Percentiles rank a stretch among this genome's conserved stretches.
phyloP scores from a whole-genome alignment of 2,888 invertebrate genomes.

The Acanthosepion pharaonis region DNA sequence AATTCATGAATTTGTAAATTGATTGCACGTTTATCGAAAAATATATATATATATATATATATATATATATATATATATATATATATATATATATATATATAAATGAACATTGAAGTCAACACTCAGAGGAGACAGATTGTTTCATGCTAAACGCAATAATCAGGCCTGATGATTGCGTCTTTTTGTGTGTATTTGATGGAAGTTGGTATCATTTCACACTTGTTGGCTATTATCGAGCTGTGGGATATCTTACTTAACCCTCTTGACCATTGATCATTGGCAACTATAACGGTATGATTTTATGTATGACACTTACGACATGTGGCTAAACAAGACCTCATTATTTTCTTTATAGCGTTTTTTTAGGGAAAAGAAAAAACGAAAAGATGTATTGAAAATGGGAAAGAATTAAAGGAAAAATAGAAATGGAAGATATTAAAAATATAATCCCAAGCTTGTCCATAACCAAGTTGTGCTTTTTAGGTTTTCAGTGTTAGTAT shows the following conservation, averaged over 20 bases:
- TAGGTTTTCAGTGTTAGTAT: too few species aligned
- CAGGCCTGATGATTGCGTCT: too few species aligned
- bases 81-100: too few species aligned
- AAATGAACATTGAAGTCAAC: too few species aligned
- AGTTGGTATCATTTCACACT: background rate
- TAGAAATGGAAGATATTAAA: background rate
- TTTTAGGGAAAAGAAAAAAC: accelerated
- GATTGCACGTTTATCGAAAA: too few species aligned
- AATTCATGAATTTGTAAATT: too few species aligned
- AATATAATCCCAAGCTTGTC: too few species aligned
- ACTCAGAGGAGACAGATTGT: too few species aligned
- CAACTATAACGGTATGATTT: background rate
- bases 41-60: too few species aligned
- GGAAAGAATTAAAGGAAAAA: background rate
- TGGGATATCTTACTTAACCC: background rate
- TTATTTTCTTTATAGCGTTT: background rate
- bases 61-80: too few species aligned
- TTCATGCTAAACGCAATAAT: too few species aligned
- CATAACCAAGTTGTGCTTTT: too few species aligned
- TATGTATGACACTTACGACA: background rate
- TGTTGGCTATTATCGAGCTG: background rate
- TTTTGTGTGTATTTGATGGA: background rate
- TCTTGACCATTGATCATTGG: background rate
- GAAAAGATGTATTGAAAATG: background rate
- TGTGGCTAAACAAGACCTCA: background rate